A percentile compares a stretch with the other conserved stretches of the same genome.
Evolutionary conservation across 2,797 vertebrate genomes (phyloP).

Genomic region (Bucorvus abyssinicus): DNA sequence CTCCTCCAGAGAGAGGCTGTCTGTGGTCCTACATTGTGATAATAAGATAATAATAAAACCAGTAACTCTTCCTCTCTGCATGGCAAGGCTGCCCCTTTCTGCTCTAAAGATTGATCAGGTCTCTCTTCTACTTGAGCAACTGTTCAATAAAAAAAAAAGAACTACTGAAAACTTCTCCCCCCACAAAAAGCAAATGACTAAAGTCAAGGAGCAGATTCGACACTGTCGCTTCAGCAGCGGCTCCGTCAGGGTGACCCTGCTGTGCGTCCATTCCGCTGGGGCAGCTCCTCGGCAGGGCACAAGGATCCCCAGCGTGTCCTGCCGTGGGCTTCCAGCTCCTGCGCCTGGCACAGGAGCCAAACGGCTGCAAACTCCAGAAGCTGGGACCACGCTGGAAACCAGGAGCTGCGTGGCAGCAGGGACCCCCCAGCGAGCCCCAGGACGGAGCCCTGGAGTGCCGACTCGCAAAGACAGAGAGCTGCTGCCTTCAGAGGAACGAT

Average conservation of each 20-base stretch:
- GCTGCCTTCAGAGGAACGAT: neutral
- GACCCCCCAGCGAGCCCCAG: neutral
- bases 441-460: neutral
- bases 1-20: conserved; percentile 46
- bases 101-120: neutral
- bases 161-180: neutral
- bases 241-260: neutral
- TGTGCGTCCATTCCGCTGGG: neutral
- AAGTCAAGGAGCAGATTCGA: neutral
- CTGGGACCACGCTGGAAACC: fast-evolving
- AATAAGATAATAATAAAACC: neutral
- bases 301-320: neutral
- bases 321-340: neutral
- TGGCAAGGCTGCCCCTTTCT: conserved; percentile 48
- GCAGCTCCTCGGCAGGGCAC: neutral
- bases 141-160: neutral
- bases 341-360: neutral
- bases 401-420: neutral
- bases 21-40: neutral
- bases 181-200: neutral
- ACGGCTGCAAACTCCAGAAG: neutral
- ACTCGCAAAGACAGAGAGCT: neutral
- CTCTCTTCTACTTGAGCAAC: conserved; percentile 11
- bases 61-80: conserved; percentile 55
- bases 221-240: neutral